Percentiles rank a stretch among this genome's conserved stretches.
Evolutionary conservation across 2,888 invertebrate genomes (phyloP).

Genomic region (Ophion ellenae): DNA sequence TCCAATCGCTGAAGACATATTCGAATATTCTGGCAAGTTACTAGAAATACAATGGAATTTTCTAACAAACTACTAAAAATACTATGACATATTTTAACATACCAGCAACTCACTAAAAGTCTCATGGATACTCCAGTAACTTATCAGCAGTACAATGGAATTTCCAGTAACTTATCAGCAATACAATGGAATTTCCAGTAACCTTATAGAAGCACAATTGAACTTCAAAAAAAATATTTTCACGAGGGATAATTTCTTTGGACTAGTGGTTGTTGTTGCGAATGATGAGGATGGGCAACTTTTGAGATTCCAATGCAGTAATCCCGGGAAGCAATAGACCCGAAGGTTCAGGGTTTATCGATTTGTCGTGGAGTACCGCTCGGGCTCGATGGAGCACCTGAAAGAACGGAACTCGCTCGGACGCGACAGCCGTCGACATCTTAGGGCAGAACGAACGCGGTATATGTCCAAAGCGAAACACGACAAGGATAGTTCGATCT

Average conservation of each 20-base stretch:
- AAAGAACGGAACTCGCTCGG: conserved; percentile 54
- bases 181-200: no score
- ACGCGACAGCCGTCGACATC: conserved; percentile 51
- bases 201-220: no score
- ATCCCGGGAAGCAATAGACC: not conserved
- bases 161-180: no score
- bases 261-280: not conserved
- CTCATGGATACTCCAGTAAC: no score
- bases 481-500: conserved; percentile 47
- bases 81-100: not conserved
- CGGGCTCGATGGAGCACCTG: conserved; percentile 18
- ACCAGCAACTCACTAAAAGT: no score
- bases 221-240: no score
- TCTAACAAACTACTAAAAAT: no score
- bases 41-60: no score
- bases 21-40: no score
- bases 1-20: no score
- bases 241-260: no score
- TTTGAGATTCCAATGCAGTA: not conserved
- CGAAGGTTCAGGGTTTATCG: not conserved
- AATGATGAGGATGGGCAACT: not conserved
- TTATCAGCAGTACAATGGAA: no score
- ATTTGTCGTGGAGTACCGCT: conserved; percentile 17
- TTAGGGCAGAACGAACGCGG: conserved; percentile 54
- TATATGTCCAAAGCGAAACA: conserved; percentile 65